Evolutionary conservation across 2,888 invertebrate genomes (phyloP), one percentile per base, ranked within the genome.

Genomic region (Agrotis ipsilon): DNA sequence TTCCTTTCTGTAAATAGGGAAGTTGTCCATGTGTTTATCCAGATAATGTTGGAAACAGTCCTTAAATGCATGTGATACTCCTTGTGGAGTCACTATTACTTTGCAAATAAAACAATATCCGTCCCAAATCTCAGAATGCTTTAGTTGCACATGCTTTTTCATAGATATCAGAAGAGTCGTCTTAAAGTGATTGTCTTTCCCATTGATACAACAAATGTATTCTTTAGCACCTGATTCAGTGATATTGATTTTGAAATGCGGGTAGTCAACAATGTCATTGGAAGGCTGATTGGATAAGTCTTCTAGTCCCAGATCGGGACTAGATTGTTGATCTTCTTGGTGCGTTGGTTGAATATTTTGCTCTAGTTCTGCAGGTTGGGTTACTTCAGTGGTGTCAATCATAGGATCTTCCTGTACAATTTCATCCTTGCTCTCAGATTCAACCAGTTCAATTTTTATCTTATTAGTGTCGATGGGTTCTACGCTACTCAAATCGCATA

Each of bases 41-140:
- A 96, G 86, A 69, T 93, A 91, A 88, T 96, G 96, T 69, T 92
- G 89, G 21, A 96, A 85, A 74, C 95, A 96, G 65, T 95, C 94
- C 82, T 88, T 94, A 64, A 94, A 94, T 68, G 69, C 76, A 51
- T 94, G 90, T 19, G 82, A 39, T 39, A 39, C 80, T 19, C 95
- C 95, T 89, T 94, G 94, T 13, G 93, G 86, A 24, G 92, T 94
- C 2, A 95, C 94, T 24, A 95, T 94, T 2, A 95, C 92, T 84
- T 95, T 93, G 79, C 97, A 97, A 16, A 94, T 80, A 62, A 85
- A 90, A 84, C 97, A 97, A 82, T 93, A 96, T 1, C 97, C 97
- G 74, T 96, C 96, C 97, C 97, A 97, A 27, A 86, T 88, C 43
- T 96, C 94, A 5, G 82, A 78, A 75, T 96, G 96, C 78, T 94